phyloP scores from a whole-genome alignment of 2,888 invertebrate genomes.

The Tanytarsus gracilentus region DNA sequence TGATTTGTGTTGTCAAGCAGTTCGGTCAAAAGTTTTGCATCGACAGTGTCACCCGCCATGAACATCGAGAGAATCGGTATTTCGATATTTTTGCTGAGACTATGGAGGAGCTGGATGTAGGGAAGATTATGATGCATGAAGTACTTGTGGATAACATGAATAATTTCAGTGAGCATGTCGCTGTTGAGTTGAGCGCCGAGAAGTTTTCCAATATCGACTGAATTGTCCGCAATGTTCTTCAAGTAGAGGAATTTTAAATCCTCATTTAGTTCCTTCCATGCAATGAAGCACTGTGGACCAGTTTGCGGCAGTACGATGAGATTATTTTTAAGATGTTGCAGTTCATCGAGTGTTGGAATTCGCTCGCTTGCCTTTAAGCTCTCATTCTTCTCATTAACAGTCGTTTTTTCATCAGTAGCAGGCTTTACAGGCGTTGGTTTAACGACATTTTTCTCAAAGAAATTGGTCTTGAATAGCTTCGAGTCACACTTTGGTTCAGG shows the following conservation, averaged over 20 bases:
- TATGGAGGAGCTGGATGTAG: slow-evolving; percentile 33
- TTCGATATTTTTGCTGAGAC: slow-evolving; percentile 39
- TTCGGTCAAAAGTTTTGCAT: too few relatives aligned
- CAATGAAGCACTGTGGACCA: slow-evolving; percentile 40
- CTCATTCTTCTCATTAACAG: slow-evolving; percentile 1
- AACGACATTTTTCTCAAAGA: not conserved
- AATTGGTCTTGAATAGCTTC: slow-evolving; percentile 18
- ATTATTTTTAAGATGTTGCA: not conserved
- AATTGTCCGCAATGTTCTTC: slow-evolving; percentile 33
- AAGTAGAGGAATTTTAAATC: slow-evolving; percentile 39
- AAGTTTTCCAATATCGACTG: slow-evolving; percentile 36
- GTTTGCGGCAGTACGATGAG: slow-evolving; percentile 34
- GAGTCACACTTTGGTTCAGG: slow-evolving; percentile 6
- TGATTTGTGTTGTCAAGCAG: too few relatives aligned
- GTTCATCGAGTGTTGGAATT: not conserved
- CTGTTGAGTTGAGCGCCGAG: slow-evolving; percentile 41
- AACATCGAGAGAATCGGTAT: slow-evolving; percentile 38
- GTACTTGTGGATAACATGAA: slow-evolving; percentile 34
- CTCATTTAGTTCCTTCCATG: slow-evolving; percentile 39
- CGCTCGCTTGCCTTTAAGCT: not conserved
- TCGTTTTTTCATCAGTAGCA: not conserved
- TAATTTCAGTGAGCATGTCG: slow-evolving; percentile 37
- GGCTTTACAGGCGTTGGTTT: not conserved
- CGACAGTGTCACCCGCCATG: too few relatives aligned
- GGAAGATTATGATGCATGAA: slow-evolving; percentile 11